Evolutionary conservation across 2,113 vertebrate species (phyloP).

Genomic region (Paratilapia polleni): DNA sequence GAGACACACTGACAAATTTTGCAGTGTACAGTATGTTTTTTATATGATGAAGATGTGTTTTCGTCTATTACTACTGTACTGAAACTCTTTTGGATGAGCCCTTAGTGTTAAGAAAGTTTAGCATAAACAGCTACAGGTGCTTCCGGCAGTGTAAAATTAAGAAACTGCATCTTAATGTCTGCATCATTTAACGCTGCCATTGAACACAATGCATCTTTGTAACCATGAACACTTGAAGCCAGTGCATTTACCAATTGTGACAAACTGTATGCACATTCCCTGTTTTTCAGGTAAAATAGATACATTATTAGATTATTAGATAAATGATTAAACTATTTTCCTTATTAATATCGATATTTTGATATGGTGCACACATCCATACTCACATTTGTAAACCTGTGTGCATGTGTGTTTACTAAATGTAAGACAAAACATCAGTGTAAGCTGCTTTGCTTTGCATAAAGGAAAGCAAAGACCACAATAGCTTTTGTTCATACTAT

Average conservation of each 20-base stretch:
- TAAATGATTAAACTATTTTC: neutral
- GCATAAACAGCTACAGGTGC: neutral
- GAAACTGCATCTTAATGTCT: neutral
- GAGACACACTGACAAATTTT: neutral
- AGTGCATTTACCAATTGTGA: neutral
- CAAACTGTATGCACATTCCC: neutral
- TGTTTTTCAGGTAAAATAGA: neutral
- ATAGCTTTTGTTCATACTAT: neutral
- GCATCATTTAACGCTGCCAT: neutral
- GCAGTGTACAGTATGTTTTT: neutral
- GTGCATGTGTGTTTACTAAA: neutral
- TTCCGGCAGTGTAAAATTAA: neutral
- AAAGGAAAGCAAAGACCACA: too few relatives aligned
- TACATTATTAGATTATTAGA: too few relatives aligned
- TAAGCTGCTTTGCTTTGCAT: too few relatives aligned
- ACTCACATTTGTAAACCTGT: neutral
- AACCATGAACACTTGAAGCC: neutral
- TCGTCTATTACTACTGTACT: neutral
- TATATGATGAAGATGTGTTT: neutral
- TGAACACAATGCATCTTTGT: neutral
- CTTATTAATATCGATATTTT: neutral
- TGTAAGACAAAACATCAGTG: too few relatives aligned
- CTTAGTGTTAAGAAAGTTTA: neutral
- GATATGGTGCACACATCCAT: neutral
- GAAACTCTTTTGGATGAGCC: neutral